phyloP scores from a whole-genome alignment of 1,140 invertebrate genomes.

The Calliopsis andreniformis region DNA sequence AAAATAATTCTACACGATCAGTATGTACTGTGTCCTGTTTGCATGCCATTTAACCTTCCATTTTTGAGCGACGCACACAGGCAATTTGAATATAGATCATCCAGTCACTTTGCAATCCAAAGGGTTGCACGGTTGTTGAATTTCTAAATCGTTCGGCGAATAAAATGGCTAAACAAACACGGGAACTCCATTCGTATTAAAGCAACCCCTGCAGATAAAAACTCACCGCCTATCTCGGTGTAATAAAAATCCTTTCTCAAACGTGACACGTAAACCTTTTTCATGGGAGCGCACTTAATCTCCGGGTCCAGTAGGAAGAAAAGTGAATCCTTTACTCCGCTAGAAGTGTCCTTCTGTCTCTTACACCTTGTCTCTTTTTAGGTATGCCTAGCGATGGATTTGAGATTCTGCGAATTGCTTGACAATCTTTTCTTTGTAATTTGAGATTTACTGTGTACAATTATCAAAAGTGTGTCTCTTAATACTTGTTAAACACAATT shows the following conservation, averaged over 20 bases:
- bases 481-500: too few relatives aligned
- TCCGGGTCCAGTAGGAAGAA: neutral
- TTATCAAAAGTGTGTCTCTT: too few relatives aligned
- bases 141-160: neutral
- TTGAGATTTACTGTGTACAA: too few relatives aligned
- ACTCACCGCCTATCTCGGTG: neutral
- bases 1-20: constrained; percentile 29
- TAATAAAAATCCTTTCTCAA: neutral
- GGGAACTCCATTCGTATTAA: neutral
- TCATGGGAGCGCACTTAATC: constrained; percentile 12
- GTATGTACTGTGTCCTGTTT: neutral
- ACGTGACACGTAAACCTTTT: neutral
- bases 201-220: constrained; percentile 3
- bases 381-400: neutral
- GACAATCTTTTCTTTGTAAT: too few relatives aligned
- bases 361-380: neutral
- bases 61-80: neutral
- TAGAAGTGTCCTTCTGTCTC: neutral
- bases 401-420: too few relatives aligned
- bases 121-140: neutral
- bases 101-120: neutral
- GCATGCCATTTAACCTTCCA: neutral
- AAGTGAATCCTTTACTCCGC: constrained; percentile 14
- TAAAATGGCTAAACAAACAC: neutral
- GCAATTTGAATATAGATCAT: neutral